Base-by-base conservation (phyloP, 2,888 invertebrate species). In the Tyria jacobaeae region DNA sequence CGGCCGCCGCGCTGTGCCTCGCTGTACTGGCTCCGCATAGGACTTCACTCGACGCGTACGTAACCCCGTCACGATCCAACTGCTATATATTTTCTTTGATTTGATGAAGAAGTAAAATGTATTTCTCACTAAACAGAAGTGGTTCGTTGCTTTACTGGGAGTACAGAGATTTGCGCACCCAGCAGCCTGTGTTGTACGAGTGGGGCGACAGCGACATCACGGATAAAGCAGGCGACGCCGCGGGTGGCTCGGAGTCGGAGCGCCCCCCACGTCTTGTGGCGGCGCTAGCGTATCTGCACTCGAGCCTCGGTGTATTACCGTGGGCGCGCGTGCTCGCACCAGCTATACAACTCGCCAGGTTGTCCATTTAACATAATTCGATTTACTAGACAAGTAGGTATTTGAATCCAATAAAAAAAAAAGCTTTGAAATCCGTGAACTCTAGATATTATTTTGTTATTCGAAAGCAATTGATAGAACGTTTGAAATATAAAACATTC, bases 1-100 rank as follows among this genome's bases (percentile, higher is more conserved):
- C 96, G 57, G 96, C 96, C 39, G 95, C 96, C 55, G 95, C 96
- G 48, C 94, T 97, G 63, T 98, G 97, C 86, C 94, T 97, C 72
- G 95, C 96, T 53, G 96, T 97, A 39, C 94, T 96, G 24, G 95
- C 96, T 72, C 96, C 96, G 56, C 96, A 97, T 80, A 92, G 95
- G 73, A 96, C 96, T 34, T 96, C 97, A 39, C 90, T 97, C 47
- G 97, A 97, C 84, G 97, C 97, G 97, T 97, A 88, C 24, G 56
- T 56, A 31, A n/a, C n/a, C n/a, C n/a, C n/a, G n/a, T n/a, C n/a
- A n/a, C n/a, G n/a, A n/a, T n/a, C n/a, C n/a, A n/a, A n/a, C n/a
- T n/a, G n/a, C n/a, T n/a, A n/a, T n/a, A n/a, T n/a, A n/a, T n/a
- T n/a, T n/a, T n/a, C n/a, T n/a, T n/a, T n/a, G n/a, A n/a, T n/a